Evolutionary conservation across 1,140 invertebrate species (phyloP).

Genomic region (Polypedilum vanderplanki): DNA sequence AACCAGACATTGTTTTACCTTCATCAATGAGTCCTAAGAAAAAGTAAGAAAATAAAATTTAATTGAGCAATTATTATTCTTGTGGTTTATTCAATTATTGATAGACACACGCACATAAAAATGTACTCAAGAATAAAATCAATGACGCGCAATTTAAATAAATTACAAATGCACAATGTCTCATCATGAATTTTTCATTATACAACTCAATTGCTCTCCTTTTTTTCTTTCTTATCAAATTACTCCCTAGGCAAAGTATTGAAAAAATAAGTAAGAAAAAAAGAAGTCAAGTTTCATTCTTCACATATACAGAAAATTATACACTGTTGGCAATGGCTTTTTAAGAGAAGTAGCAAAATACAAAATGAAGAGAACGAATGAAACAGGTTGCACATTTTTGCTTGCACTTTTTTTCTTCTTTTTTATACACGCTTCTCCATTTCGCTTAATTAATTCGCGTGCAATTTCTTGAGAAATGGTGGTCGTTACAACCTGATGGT

Average conservation of each 20-base stretch:
- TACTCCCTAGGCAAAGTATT: not conserved
- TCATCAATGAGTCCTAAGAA: constrained; percentile 74
- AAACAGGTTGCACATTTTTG: constrained; percentile 9
- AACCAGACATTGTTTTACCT: constrained; percentile 76
- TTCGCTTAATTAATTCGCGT: constrained; percentile 15
- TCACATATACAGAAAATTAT: not conserved
- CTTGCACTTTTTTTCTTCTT: not conserved
- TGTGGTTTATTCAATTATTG: not conserved
- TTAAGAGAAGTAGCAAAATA: too few species aligned
- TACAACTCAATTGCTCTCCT: not conserved
- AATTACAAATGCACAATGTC: not conserved
- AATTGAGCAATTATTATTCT: constrained; percentile 24
- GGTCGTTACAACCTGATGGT: not conserved
- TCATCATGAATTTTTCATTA: constrained; percentile 14
- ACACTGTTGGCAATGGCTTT: not conserved
- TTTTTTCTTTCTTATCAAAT: not conserved
- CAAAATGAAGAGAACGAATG: too few species aligned
- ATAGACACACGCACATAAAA: not conserved
- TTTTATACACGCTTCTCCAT: not conserved
- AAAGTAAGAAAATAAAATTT: constrained; percentile 7
- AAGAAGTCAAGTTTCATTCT: not conserved
- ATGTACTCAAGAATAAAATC: not conserved
- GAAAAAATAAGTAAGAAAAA: not conserved
- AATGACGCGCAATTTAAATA: constrained; percentile 18
- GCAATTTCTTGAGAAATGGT: constrained; percentile 2